Evolutionary conservation across 2,797 vertebrate genomes (phyloP).

Genomic region (Basileuterus tristriatus): DNA sequence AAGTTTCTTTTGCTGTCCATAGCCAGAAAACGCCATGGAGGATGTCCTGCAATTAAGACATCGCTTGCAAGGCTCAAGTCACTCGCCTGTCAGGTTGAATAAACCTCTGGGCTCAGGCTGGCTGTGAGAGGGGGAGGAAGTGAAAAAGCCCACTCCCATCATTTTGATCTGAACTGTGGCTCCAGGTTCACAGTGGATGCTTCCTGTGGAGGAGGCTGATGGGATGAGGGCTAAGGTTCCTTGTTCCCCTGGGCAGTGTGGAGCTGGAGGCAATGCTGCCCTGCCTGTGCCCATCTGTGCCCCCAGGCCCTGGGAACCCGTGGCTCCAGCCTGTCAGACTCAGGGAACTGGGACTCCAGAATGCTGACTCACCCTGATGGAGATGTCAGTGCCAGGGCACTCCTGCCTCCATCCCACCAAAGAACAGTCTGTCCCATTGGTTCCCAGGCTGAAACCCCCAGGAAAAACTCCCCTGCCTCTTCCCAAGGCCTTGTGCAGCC

Average conservation of each 20-base stretch:
- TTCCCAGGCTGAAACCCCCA: not conserved
- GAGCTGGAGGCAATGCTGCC: not conserved
- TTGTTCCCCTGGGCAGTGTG: rapidly evolving
- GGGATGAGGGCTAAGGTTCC: not conserved
- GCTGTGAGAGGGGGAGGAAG: not conserved
- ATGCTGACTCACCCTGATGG: not conserved
- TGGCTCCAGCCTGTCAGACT: not conserved
- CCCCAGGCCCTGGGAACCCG: not conserved
- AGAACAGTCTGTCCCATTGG: rapidly evolving
- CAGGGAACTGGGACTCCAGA: not conserved
- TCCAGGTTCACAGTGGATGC: not conserved
- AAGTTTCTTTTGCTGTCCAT: not conserved
- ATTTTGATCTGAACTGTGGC: not conserved
- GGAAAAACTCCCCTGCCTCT: not conserved
- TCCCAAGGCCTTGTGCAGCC: not conserved
- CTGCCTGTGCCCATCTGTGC: not conserved
- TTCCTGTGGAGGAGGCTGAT: not conserved
- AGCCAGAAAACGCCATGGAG: not conserved
- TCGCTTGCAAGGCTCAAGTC: slow-evolving; percentile 3
- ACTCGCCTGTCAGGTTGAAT: slow-evolving; percentile 57
- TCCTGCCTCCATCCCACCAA: not conserved
- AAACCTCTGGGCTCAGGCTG: not conserved
- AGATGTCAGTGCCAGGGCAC: not conserved
- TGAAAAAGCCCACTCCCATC: not conserved
- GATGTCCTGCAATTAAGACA: slow-evolving; percentile 64